phyloP scores from a whole-genome alignment of 2,113 vertebrate species.

The Hiodon alosoides region DNA sequence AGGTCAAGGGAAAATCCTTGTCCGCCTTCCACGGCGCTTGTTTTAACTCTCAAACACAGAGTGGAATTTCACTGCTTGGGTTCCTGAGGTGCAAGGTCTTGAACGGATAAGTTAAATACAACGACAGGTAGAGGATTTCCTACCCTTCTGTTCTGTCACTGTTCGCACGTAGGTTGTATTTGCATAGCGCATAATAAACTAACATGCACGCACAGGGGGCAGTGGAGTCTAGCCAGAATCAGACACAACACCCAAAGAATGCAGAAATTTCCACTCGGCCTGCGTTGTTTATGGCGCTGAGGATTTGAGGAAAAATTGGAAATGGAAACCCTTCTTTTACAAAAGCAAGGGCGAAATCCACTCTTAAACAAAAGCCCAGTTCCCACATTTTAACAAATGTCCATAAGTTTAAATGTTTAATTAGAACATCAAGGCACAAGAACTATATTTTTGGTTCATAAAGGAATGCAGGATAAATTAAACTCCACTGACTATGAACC shows the following conservation, averaged over 20 bases:
- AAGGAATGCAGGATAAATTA: no score
- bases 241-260: constrained; percentile 14
- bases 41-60: no score
- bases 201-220: neutral
- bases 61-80: no score
- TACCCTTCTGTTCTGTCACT: neutral
- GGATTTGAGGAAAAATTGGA: neutral
- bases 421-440: neutral
- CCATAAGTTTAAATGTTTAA: neutral
- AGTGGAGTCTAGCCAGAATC: constrained; percentile 10
- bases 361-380: neutral
- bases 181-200: neutral
- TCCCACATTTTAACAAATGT: neutral
- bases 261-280: constrained; percentile 4
- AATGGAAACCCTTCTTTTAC: neutral
- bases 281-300: neutral
- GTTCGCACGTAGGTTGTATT: neutral
- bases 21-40: no score
- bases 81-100: no score
- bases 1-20: no score
- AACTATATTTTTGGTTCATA: neutral
- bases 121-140: neutral
- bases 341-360: neutral
- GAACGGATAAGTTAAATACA: no score
- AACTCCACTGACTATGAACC: no score